Conservation (phyloP, 2,888 invertebrate species). For the Cheilosia pagana region DNA sequence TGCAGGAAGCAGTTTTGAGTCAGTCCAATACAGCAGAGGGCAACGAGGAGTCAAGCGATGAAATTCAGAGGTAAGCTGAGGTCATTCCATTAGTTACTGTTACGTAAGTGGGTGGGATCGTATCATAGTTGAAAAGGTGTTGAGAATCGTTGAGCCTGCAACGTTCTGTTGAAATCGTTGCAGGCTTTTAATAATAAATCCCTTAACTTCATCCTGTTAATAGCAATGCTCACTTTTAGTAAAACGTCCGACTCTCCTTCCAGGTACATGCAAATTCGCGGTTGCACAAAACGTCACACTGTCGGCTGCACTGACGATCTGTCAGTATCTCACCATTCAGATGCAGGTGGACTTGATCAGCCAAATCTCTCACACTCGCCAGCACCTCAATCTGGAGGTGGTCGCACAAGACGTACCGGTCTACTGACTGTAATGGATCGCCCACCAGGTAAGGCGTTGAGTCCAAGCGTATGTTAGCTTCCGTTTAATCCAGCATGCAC, state of each 20-base stretch:
- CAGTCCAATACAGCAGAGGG: constrained; percentile 69
- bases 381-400: constrained; percentile 79
- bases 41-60: constrained; percentile 82
- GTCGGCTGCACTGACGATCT: constrained; percentile 90
- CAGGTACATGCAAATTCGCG: constrained; percentile 91
- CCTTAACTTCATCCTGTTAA: neutral
- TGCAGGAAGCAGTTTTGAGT: constrained; percentile 59
- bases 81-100: too few relatives aligned
- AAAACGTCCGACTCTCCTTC: constrained; percentile 14
- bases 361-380: constrained; percentile 82
- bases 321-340: constrained; percentile 79
- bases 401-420: constrained; percentile 91
- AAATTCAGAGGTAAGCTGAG: constrained; percentile 81
- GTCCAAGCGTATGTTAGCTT: neutral
- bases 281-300: constrained; percentile 90
- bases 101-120: too few relatives aligned
- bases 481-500: constrained; percentile 45
- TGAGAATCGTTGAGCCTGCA: too few relatives aligned
- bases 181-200: neutral
- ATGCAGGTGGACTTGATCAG: constrained; percentile 76
- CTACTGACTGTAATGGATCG: constrained; percentile 93
- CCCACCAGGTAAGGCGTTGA: constrained; percentile 88
- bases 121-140: too few relatives aligned
- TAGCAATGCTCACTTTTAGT: neutral
- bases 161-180: too few relatives aligned